Conservation (phyloP, 2,113 vertebrate genomes). For the Thalassarche chlororhynchos region DNA sequence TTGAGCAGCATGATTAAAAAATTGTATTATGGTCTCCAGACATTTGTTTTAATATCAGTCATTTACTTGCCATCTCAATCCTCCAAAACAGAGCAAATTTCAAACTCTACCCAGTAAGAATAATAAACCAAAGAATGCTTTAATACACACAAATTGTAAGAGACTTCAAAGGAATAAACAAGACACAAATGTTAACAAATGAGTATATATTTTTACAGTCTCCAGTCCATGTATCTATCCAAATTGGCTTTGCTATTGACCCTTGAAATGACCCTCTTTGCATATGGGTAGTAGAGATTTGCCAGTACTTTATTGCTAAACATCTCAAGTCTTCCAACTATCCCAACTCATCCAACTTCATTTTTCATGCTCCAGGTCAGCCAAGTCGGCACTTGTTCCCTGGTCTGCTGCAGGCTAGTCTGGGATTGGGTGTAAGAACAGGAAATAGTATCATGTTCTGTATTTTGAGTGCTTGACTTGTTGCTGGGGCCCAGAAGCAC, state of each 20-base stretch:
- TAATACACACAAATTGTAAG: neutral
- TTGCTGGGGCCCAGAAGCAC: neutral
- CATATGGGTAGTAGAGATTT: neutral
- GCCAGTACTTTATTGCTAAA: neutral
- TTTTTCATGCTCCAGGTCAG: neutral
- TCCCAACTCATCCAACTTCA: neutral
- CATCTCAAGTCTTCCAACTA: neutral
- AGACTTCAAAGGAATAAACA: neutral
- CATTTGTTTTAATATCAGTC: neutral
- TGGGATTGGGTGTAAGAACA: fast-evolving
- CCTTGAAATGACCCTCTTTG: neutral
- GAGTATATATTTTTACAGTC: neutral
- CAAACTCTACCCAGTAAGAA: neutral
- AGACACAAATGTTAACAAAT: neutral
- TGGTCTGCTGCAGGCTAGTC: neutral
- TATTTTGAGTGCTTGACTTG: neutral
- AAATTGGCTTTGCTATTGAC: neutral
- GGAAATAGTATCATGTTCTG: neutral
- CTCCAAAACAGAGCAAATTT: neutral
- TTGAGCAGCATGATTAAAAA: neutral
- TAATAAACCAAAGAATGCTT: neutral
- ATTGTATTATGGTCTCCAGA: neutral
- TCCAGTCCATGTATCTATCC: neutral
- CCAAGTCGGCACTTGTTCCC: neutral
- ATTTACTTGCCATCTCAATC: neutral